These are phyloP conservation scores for Galleria mellonella DNA, from an alignment of 1,140 invertebrate species.

Conservation along the genomic window DNA sequence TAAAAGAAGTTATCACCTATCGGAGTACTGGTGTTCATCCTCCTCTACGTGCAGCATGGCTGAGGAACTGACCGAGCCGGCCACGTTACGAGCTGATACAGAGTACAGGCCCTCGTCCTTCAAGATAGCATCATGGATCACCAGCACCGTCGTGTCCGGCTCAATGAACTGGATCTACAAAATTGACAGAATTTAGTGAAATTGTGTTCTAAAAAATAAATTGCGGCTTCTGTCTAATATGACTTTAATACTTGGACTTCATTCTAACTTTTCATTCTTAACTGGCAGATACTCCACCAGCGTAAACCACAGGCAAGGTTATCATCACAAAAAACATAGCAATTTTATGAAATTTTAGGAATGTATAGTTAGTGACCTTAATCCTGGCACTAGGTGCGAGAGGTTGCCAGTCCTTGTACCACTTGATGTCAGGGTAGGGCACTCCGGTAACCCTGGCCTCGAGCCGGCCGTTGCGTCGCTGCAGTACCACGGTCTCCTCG, in stretches of 20 bases:
- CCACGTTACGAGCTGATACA: slow-evolving; percentile 92
- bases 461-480: slow-evolving; percentile 82
- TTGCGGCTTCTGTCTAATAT: too few species aligned
- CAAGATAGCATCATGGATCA: slow-evolving; percentile 89
- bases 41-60: slow-evolving; percentile 95
- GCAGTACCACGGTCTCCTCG: slow-evolving; percentile 86
- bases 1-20: too few species aligned
- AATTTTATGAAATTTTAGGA: too few species aligned
- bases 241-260: too few species aligned
- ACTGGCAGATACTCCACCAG: too few species aligned
- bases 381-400: slow-evolving; percentile 86
- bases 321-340: too few species aligned
- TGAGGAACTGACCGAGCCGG: slow-evolving; percentile 91
- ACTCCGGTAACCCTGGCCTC: slow-evolving; percentile 92
- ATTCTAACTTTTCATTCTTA: not conserved
- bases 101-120: slow-evolving; percentile 97
- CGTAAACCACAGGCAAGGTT: too few species aligned
- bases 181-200: too few species aligned
- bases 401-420: slow-evolving; percentile 97
- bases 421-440: slow-evolving; percentile 96
- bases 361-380: slow-evolving; percentile 75
- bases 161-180: slow-evolving; percentile 86
- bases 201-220: too few species aligned
- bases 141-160: slow-evolving; percentile 88
- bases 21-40: slow-evolving; percentile 83